Base-by-base conservation (phyloP, 2,797 vertebrate genomes). In the Cyprinodon diabolis region DNA sequence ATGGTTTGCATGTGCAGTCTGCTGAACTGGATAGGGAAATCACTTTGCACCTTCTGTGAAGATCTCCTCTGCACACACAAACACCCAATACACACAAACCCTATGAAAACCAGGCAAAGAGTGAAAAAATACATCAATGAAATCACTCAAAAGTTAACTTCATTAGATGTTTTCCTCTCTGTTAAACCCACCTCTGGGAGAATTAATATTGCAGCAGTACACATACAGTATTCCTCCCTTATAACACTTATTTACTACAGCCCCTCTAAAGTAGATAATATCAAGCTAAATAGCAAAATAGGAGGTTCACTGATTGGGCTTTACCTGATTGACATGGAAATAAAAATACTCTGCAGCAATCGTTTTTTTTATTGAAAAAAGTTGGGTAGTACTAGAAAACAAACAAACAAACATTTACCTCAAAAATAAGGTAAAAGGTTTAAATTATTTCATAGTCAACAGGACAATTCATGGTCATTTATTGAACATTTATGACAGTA, bases 121-220 rank as follows among this genome's bases (percentile, higher is more conserved):
- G 62, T 70, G 17, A 49, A 58, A 56, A 69, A 49, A 63, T 55
- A 56, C 67, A 77, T 74, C 71, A 66, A 23, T 71, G 66, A 69
- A 68, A 54, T 76, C 68, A 78, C 71, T 78, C 48, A 62, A 54
- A 35, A 71, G 70, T 75, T 69, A 63, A 77, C 63, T 68, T 81
- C 66, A 79, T 78, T 74, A 63, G 45, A 55, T n/a, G 10, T 47
- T 74, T 49, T 70, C 14, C 47, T 71, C 17, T 75, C 67, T 55
- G 56, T 54, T 55, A 7, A 21, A 35, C 66, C 62, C 51, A 48
- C 62, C 51, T 76, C 55, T 51, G 25, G 5, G 21, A n/a, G 35
- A 69, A 66, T 63, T 68, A 75, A 69, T 40, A 68, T 13, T 51
- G 66, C 45, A 71, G 52, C 8, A 19, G 43, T 40, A n/a, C 13